Evolutionary conservation across 2,113 vertebrate species (phyloP), one percentile per base, ranked within the genome.

Genomic region (Zapornia atra): DNA sequence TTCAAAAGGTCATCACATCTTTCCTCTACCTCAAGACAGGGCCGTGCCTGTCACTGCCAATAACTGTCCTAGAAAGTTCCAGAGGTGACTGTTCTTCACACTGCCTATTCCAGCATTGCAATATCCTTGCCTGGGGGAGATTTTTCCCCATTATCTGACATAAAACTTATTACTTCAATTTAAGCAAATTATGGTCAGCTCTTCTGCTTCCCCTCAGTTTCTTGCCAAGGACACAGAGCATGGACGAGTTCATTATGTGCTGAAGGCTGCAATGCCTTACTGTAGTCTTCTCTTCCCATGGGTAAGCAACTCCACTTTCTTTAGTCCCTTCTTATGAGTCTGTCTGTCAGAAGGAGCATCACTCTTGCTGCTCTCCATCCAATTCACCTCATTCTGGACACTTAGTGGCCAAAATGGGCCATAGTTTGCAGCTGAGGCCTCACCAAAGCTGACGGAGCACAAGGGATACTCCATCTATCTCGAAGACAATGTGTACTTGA

Each of bases 171-270:
- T 77, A 50, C 2, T 90, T 59, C 15, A 44, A 18, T 80, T 65
- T 76, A 38, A 82, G 70, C 6, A 86, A 59, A 64, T 34, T 63
- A 5, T 75, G 15, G 26, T 73, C 29, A 82, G 19, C 15, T 83
- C 2, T 61, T 90, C 66, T 73, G 28, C 21, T 86, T 24, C 10
- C 16, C 7, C 9, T 61, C 38, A 66, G 13, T 53, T 93, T 48
- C 31, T 65, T 90, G 44, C 9, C 21, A 63, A 69, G 44, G 40
- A 88, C 1, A 2, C 50, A 65, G 20, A 85, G 8, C 12, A 71
- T 38, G 60, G 19, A 29, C 0, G 4, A 51, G 9, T 56, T 68
- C 29, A 33, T 71, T 26, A 21, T 1, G 0, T 33, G 12, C 11
- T 56, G 18, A 76, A 84, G 44, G 15, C 17, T 68, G 12, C 50